phyloP scores from a whole-genome alignment of 2,113 vertebrate genomes.

The Pipra filicauda region DNA sequence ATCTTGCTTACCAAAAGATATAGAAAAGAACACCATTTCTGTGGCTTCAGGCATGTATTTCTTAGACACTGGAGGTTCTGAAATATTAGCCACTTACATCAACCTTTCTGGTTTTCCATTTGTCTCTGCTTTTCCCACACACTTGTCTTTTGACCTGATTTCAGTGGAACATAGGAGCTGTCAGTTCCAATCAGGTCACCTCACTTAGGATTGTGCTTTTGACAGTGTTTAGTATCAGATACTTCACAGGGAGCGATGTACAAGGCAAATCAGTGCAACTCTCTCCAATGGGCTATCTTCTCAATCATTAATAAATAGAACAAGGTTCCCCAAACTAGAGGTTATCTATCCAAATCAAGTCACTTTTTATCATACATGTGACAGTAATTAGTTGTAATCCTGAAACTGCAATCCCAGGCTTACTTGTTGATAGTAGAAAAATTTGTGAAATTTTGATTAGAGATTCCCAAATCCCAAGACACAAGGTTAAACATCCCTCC shows the following conservation, averaged over 20 bases:
- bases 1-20: not conserved
- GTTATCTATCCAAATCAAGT: not conserved
- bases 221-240: not conserved
- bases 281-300: not conserved
- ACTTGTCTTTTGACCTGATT: constrained; percentile 63
- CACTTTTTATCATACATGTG: not conserved
- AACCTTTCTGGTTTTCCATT: constrained; percentile 32
- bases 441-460: not conserved
- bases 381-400: not conserved
- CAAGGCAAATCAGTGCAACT: not conserved
- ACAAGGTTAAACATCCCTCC: not conserved
- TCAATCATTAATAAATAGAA: not conserved
- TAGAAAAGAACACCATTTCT: not conserved
- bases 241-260: not conserved
- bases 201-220: not conserved
- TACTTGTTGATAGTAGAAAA: not conserved
- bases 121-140: constrained; percentile 33
- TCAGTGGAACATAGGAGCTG: constrained; percentile 36
- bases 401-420: not conserved
- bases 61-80: not conserved
- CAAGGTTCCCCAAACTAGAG: not conserved
- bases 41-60: not conserved
- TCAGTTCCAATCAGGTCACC: constrained; percentile 45
- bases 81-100: constrained; percentile 25
- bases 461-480: not conserved